Conservation (phyloP, 2,113 vertebrate genomes). For the Typhlomys cinereus region DNA sequence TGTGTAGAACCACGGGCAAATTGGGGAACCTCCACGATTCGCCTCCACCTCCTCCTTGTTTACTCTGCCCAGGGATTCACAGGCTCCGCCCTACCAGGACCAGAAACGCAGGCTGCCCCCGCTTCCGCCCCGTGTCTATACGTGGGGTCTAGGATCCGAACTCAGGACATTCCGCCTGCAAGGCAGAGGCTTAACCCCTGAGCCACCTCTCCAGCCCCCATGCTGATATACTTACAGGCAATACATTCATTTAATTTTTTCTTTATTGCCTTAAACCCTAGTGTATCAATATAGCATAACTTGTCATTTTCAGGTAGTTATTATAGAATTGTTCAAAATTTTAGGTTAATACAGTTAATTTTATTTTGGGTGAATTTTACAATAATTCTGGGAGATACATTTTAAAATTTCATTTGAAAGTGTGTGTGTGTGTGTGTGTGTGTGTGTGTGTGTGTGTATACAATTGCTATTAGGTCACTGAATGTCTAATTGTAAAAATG, state of each 20-base stretch:
- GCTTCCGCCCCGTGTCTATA: no score
- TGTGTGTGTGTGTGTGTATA: not conserved
- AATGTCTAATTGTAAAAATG: not conserved
- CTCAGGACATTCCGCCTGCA: no score
- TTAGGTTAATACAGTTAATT: not conserved
- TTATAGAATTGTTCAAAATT: not conserved
- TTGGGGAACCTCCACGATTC: no score
- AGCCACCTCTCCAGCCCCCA: no score
- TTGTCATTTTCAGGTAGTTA: not conserved
- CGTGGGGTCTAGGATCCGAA: no score
- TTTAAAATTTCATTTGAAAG: not conserved
- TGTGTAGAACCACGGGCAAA: no score
- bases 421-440: not conserved
- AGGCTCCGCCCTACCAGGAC: no score
- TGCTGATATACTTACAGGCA: not conserved
- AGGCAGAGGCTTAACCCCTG: no score
- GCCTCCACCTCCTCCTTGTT: no score
- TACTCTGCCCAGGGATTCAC: no score
- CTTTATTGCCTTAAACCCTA: not conserved
- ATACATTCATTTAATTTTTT: slow-evolving; percentile 1
- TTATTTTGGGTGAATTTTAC: not conserved
- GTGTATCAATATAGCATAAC: not conserved
- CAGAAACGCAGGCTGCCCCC: no score
- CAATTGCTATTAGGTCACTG: not conserved
- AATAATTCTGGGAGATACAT: not conserved